These are phyloP conservation scores for Drosophila novamexicana DNA, from an alignment of 1,140 invertebrate species.

Conservation along the genomic window DNA sequence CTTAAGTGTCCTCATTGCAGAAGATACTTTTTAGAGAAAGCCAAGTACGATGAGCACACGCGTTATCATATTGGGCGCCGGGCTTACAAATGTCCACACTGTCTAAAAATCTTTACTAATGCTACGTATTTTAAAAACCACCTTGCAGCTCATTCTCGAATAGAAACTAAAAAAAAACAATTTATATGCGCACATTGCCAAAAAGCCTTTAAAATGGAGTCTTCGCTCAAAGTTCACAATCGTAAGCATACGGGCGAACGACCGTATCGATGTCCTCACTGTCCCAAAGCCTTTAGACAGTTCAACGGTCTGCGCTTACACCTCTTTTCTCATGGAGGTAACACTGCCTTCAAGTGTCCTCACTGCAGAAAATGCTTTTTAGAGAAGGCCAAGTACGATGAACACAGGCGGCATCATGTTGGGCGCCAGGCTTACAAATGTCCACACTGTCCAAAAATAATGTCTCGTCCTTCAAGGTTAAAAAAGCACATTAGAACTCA, in stretches of 20 bases:
- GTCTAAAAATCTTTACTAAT: too few relatives aligned
- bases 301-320: conserved; percentile 12
- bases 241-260: conserved; percentile 30
- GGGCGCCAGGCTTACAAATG: conserved; percentile 18
- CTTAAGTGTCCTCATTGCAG: conserved; percentile 32
- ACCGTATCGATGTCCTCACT: conserved; percentile 26
- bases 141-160: neutral
- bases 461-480: too few relatives aligned
- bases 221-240: neutral
- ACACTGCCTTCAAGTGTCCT: conserved; percentile 29
- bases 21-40: conserved; percentile 13
- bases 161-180: neutral
- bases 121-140: too few relatives aligned
- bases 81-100: conserved; percentile 6
- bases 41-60: conserved; percentile 25
- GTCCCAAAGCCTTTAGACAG: conserved; percentile 24
- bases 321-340: conserved; percentile 19
- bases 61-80: conserved; percentile 18
- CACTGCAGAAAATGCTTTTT: conserved; percentile 25
- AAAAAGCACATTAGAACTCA: too few relatives aligned
- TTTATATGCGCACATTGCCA: too few relatives aligned
- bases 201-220: too few relatives aligned
- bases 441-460: too few relatives aligned
- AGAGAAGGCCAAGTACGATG: conserved; percentile 5
- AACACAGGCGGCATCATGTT: conserved; percentile 22